Base-by-base conservation (phyloP, 2,113 vertebrate species). In the Corvus cornix region DNA sequence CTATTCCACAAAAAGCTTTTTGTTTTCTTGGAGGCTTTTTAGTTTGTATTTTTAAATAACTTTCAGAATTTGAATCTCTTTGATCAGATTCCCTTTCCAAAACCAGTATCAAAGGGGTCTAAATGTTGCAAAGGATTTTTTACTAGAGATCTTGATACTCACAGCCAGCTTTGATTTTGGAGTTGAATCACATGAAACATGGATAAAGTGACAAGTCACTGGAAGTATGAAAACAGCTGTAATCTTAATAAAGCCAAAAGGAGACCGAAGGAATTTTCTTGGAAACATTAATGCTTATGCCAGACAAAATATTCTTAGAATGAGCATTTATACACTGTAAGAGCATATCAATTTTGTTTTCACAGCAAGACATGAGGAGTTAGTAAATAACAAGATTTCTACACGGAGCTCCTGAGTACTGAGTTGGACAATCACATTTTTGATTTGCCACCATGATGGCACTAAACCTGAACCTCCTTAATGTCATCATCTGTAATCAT, bases 401-500 rank as follows among this genome's bases (percentile, higher is more conserved):
- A 91, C 48, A 91, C 35, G 88, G 30, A 85, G 73, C 46, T 67
- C 48, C 60, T 60, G 63, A 82, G 59, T 62, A 70, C 39, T 43
- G 76, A 33, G 63, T 72, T 93, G 77, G 43, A 90, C 90, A 96
- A 90, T 87, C 30, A 6, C 44, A 33, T 88, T 91, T 93, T 83
- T 95, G 91, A 96, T 64, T 95, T 31, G 52, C 81, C 87, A 95
- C 94, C 84, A 93, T 92, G 87, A 95, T 96, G 85, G 33, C 89
- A 72, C 92, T 96, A 91, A 94, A 92, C 43, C 73, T 96, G 92
- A 93, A 95, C 86, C 46, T 92, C 46, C 37, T 66, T 95, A 91
- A 85, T 58, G 75, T 68, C 87, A 74, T 95, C 53, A 77, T 84
- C 78, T 87, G 27, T 89, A 92, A 97, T 96, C 55, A 89, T 80